Evolutionary conservation across 2,113 vertebrate genomes (phyloP), one percentile per base, ranked within the genome.

Genomic region (Ictidomys tridecemlineatus): DNA sequence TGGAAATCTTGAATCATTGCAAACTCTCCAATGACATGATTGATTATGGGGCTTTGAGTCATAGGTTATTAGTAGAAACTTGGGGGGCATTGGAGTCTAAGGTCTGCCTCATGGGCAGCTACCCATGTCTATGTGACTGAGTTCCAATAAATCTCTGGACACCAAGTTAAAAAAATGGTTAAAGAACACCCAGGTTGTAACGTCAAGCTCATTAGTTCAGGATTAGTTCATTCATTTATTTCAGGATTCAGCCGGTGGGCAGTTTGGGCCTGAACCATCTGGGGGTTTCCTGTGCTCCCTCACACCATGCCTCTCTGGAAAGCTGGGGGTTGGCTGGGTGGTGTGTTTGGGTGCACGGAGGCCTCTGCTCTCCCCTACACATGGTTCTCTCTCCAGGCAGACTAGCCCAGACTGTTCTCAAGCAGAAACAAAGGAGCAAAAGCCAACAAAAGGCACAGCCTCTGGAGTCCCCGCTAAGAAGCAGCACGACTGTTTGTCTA

Each of bases 251-350:
- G 42, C 22, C 2, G 6, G 45, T 28, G 8, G 11, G 65, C 24
- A 4, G 3, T 34, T 20, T 34, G 4, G 20, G 58, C 32, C 51
- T 72, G 42, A 34, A 32, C 17, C 39, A 58, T 45, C 48, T 0
- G 0, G 37, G 37, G 39, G 0, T 16, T 30, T 0, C 48, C 58
- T 11, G 8, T 0, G 12, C 34, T 37, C 14, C 28, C 5, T 65
- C 5, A 5, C 11, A 34, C 34, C 1, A 5, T 5, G 1, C 26
- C 20, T 80, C 61, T 39, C 80, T 78, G 80, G 48, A n/a, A 65
- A 67, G 24, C 51, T 34, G 20, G 30, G 39, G 6, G 76, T 42
- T 34, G 16, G 3, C 37, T 2, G 32, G 45, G 18, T 24, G 8
- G 8, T 39, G 39, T 51, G 63, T 26, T 32, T 0, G 1, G 30